Evolutionary conservation across 2,113 vertebrate genomes (phyloP).

Genomic region (Rhea pennata): DNA sequence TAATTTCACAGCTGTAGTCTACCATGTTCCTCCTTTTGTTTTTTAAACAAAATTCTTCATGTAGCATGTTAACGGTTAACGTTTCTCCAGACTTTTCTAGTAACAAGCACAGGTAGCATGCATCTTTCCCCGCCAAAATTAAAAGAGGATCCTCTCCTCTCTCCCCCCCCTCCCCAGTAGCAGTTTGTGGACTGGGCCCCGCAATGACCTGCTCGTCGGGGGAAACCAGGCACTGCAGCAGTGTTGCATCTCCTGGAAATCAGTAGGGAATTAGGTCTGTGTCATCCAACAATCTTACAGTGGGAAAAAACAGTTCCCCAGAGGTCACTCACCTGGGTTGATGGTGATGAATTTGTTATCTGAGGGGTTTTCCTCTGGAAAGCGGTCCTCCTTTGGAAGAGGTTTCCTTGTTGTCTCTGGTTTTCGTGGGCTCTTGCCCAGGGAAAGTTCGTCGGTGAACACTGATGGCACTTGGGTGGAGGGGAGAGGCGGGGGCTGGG

Average conservation of each 20-base stretch:
- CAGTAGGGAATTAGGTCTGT: neutral
- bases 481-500: constrained; percentile 49
- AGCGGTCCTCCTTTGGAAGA: constrained; percentile 54
- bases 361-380: constrained; percentile 65
- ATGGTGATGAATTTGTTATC: constrained; percentile 86
- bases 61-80: neutral
- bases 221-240: neutral
- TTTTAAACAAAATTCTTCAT: neutral
- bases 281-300: rapidly evolving
- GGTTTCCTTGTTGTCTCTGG: constrained; percentile 69
- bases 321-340: constrained; percentile 85
- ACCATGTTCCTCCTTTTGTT: neutral
- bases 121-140: neutral
- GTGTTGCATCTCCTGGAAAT: neutral
- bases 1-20: constrained; percentile 23
- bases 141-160: neutral
- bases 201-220: neutral
- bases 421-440: constrained; percentile 60
- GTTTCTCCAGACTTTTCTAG: neutral
- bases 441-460: constrained; percentile 71
- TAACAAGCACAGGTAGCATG: neutral
- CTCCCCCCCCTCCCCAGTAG: neutral
- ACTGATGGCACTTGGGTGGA: constrained; percentile 82
- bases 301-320: rapidly evolving
- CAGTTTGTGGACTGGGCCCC: neutral